A percentile compares a stretch with the other conserved stretches of the same genome.
Conservation (phyloP, 1,140 invertebrate species). For the Polypedilum pembai region DNA sequence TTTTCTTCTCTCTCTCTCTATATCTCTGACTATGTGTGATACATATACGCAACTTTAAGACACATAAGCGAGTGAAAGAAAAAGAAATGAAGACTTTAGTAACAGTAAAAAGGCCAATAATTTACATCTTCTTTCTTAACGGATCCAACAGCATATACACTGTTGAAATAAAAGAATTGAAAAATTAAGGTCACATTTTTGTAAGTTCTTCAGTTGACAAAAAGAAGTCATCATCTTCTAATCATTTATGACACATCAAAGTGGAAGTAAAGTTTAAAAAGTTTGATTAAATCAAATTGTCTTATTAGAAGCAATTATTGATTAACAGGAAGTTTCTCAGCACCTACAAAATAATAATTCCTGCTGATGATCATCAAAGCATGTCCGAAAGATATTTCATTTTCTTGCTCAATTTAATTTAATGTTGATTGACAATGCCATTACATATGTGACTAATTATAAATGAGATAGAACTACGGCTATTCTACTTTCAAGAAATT, state of each 20-base stretch:
- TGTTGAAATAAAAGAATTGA: neutral
- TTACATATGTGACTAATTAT: constrained; percentile 13
- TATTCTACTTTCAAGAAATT: neutral
- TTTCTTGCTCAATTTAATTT: neutral
- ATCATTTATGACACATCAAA: neutral
- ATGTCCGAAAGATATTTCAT: constrained; percentile 6
- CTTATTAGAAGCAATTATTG: too few relatives aligned
- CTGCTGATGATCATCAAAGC: neutral
- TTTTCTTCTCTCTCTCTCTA: too few relatives aligned
- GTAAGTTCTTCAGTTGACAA: neutral
- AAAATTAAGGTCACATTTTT: constrained; percentile 16
- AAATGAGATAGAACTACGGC: neutral
- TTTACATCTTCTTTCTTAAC: constrained; percentile 3
- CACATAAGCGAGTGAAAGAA: too few relatives aligned
- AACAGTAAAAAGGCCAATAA: constrained; percentile 17
- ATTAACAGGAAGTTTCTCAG: too few relatives aligned
- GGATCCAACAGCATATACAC: neutral
- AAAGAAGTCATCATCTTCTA: neutral
- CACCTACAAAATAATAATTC: neutral
- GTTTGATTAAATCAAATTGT: too few relatives aligned
- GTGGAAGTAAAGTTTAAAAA: too few relatives aligned
- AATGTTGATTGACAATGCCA: constrained; percentile 9
- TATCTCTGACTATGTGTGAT: too few relatives aligned
- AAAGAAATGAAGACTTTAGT: neutral
- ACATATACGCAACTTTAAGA: too few relatives aligned